Base-by-base conservation (phyloP, 2,797 vertebrate genomes). In the Pseudomugil gertrudae region DNA sequence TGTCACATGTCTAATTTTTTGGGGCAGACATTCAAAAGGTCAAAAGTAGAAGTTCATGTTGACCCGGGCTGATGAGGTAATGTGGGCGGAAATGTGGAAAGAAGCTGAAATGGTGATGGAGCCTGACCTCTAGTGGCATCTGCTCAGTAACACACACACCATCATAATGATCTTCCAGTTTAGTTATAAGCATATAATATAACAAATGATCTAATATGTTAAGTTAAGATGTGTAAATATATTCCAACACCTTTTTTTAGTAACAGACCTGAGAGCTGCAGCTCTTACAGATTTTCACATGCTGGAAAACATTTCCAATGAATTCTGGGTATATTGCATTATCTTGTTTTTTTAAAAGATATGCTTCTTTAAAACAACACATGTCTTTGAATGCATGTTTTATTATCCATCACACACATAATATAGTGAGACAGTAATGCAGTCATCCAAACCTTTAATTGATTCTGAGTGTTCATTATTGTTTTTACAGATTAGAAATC, bases 61-160 rank as follows among this genome's bases (percentile, higher is more conserved):
- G 57, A 55, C 29, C 56, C 59, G 57, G 40, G 57, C 40, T 64
- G 15, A 57, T 58, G 26, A 21, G 35, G 5, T 7, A 21, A 5
- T 33, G 50, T 61, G 65, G 24, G 51, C 4, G 61, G 52, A 10
- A 54, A 69, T 50, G 33, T 73, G 29, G 27, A 24, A 21, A 23
- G 63, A 43, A 35, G 65, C 10, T 50, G 3, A 75, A 74, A 66
- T 38, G 8, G 69, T 64, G 65, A 77, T 47, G 30, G 15, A 81
- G 72, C 43, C 86, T 90, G 91, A 74, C 84, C 78, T 87, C 91
- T 89, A 83, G 84, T 81, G 91, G 90, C 13, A 0, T 0, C 38
- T 1, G 15, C 32, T 8, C 13, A 35, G 47, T 67, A 74, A 27
- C 40, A 80, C 79, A 84, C 9, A 5, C 40, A 3, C 5, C 29